These are phyloP conservation scores for Brenthis ino DNA, from an alignment of 2,888 invertebrate species.

Conservation along the genomic window DNA sequence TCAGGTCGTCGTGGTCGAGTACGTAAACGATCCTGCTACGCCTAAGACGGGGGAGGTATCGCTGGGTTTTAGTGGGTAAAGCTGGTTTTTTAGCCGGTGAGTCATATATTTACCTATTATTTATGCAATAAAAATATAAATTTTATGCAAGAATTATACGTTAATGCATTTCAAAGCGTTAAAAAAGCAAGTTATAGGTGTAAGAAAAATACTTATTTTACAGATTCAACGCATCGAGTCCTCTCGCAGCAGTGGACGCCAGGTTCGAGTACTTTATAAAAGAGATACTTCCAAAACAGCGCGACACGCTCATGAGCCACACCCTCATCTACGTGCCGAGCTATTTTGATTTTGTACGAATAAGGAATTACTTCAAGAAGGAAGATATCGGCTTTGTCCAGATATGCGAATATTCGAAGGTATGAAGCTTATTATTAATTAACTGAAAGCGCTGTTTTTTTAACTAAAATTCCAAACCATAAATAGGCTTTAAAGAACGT, in stretches of 20 bases:
- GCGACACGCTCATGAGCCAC: conserved; percentile 89
- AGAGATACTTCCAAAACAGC: conserved; percentile 91
- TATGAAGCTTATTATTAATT: conserved; percentile 48
- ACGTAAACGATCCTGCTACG: no score
- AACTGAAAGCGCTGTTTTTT: background rate
- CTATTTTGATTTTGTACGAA: conserved; percentile 96
- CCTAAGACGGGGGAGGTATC: no score
- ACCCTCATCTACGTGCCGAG: conserved; percentile 95
- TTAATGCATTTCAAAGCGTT: background rate
- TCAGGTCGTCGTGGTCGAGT: no score
- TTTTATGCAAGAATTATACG: no score
- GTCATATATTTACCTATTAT: no score
- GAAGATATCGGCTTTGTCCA: conserved; percentile 94
- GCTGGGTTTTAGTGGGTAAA: no score
- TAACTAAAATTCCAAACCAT: no score
- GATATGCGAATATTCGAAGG: conserved; percentile 95
- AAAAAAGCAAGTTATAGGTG: background rate
- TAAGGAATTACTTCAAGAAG: conserved; percentile 95
- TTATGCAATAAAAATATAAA: no score
- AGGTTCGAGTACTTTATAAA: conserved; percentile 92
- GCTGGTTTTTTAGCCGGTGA: no score
- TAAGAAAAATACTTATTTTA: conserved; percentile 10
- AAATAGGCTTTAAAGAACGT: no score
- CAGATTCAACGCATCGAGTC: conserved; percentile 85
- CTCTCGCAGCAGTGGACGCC: conserved; percentile 86